Percentiles rank a stretch among this genome's conserved stretches.
Evolutionary conservation across 2,888 invertebrate species (phyloP).

Genomic region (Dioctria linearis): DNA sequence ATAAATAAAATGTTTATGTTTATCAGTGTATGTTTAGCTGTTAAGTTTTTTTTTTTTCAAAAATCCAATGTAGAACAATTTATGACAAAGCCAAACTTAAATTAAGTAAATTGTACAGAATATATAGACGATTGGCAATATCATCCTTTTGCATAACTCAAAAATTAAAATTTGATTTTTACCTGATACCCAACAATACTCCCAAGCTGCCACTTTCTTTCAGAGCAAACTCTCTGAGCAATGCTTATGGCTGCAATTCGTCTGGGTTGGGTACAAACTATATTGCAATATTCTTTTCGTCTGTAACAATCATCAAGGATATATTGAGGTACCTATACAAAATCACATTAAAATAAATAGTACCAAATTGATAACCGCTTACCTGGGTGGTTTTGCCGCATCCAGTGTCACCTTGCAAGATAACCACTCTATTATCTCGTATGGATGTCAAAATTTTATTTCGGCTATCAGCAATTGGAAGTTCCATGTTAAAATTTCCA

Average conservation of each 20-base stretch:
- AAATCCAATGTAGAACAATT: no score
- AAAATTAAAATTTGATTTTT: constrained; percentile 51
- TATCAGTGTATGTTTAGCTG: no score
- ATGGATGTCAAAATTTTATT: constrained; percentile 80
- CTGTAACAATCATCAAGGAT: constrained; percentile 85
- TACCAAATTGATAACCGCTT: constrained; percentile 28
- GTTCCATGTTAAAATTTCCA: constrained; percentile 63
- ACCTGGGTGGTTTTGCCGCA: constrained; percentile 92
- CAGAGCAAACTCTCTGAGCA: constrained; percentile 86
- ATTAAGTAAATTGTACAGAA: no score
- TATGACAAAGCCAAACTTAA: no score
- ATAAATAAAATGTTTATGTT: no score
- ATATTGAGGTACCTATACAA: constrained; percentile 83
- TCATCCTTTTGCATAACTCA: no score
- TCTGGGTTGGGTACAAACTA: constrained; percentile 93
- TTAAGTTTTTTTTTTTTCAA: no score
- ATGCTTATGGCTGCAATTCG: constrained; percentile 94
- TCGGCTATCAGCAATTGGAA: constrained; percentile 67
- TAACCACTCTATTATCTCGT: constrained; percentile 75
- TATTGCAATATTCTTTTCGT: constrained; percentile 81
- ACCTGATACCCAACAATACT: constrained; percentile 93
- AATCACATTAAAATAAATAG: neutral
- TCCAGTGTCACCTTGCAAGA: constrained; percentile 94
- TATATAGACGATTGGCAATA: no score
- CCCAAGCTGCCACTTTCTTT: constrained; percentile 87